Evolutionary conservation across 2,113 vertebrate species (phyloP), one percentile per base, ranked within the genome.

Genomic region (Pogonocichla stellata): DNA sequence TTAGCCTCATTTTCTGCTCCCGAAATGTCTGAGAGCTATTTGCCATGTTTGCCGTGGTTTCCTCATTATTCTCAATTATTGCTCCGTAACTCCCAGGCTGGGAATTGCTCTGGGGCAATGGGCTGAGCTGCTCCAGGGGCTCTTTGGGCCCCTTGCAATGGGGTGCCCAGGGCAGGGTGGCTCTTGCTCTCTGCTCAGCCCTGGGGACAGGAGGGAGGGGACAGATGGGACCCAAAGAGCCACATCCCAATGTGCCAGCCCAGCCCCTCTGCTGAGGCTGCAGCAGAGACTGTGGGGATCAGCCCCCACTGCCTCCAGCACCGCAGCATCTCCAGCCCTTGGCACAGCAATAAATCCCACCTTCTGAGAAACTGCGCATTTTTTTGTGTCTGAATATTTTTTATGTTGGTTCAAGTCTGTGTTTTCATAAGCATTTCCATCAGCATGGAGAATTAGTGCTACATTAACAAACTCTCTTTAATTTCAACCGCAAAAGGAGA

Each of bases 261-360:
- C 47, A 29, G 6, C 36, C 1, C 2, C n/a, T 25, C 71, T 14
- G 18, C 42, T 1, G 7, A 2, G 28, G 0, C 28, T 78, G 67
- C 66, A 42, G 3, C 1, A 23, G n/a, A 10, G 19, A 12, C 42
- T 43, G 13, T 0, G 7, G 4, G 3, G 2, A 17, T 2, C 28
- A 8, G 8, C 29, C 0, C 1, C 2, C 9, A 0, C 54, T 18
- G 48, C 80, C 19, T 1, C 67, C 4, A 0, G 1, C 0, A 0
- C 12, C 15, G 42, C 34, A 5, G 15, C 2, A 2, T 1, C 3
- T 12, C 42, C 57, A 51, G 5, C 42, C 29, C 60, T 13, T 2
- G 7, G 5, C 3, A 33, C 54, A 10, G 1, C 81, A 9, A 43
- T 10, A 14, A 57, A 23, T 5, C 0, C 0, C 19, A 3, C 7